phyloP scores from a whole-genome alignment of 2,888 invertebrate genomes.

The Lutraria lutraria region DNA sequence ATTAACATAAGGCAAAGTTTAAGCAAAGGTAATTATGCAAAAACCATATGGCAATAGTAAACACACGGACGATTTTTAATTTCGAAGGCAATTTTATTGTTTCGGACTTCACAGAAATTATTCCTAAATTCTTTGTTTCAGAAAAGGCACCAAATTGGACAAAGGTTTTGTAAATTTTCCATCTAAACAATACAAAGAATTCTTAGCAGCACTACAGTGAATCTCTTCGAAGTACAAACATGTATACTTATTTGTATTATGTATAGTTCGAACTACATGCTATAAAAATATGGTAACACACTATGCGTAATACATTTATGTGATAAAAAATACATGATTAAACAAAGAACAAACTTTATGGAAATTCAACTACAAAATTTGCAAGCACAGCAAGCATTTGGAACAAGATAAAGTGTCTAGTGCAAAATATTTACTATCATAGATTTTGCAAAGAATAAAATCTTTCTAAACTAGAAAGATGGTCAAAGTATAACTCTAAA shows the following conservation, averaged over 20 bases:
- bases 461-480: constrained; percentile 53
- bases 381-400: background rate
- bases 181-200: constrained; percentile 14
- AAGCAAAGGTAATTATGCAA: constrained; percentile 30
- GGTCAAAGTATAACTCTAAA: constrained; percentile 31
- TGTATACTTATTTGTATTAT: constrained; percentile 15
- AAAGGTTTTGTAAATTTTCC: background rate
- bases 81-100: constrained; percentile 24
- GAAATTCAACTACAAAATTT: background rate
- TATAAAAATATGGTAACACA: constrained; percentile 25
- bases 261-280: background rate
- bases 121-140: constrained; percentile 3
- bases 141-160: constrained; percentile 31
- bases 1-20: background rate
- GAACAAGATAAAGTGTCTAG: background rate
- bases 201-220: background rate
- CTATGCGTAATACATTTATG: constrained; percentile 7
- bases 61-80: constrained; percentile 12
- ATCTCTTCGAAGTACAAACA: background rate
- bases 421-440: background rate
- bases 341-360: background rate
- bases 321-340: constrained; percentile 13
- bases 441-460: constrained; percentile 7
- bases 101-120: constrained; percentile 32
- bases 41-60: constrained; percentile 19